These are phyloP conservation scores for Proales similis DNA, from an alignment of 1,140 invertebrate genomes.

Conservation along the genomic window DNA sequence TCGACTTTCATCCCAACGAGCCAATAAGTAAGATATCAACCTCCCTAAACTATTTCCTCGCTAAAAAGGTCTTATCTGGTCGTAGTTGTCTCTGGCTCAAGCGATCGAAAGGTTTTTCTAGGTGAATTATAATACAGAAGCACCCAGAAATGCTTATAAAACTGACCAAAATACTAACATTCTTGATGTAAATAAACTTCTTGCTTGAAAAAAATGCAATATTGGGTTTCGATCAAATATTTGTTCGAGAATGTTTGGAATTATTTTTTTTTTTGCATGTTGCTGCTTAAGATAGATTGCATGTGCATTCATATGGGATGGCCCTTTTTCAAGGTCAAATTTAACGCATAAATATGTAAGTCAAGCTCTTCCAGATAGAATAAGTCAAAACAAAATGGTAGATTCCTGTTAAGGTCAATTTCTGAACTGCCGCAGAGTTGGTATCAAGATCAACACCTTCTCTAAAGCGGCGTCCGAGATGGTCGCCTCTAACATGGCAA, in stretches of 20 bases:
- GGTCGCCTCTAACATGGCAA: too few relatives aligned
- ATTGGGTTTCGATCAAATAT: background rate
- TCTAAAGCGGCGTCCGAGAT: too few relatives aligned
- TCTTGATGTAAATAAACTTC: conserved; percentile 35
- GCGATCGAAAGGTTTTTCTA: conserved; percentile 89
- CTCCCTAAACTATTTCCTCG: background rate
- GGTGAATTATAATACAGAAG: conserved; percentile 73
- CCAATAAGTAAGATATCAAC: conserved; percentile 59
- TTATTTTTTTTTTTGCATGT: too few relatives aligned
- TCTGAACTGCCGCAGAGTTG: too few relatives aligned
- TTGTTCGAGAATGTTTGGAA: conserved; percentile 9
- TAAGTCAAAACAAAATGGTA: too few relatives aligned
- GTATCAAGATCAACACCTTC: too few relatives aligned
- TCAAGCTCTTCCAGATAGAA: too few relatives aligned
- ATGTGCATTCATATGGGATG: too few relatives aligned
- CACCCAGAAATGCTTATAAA: conserved; percentile 4
- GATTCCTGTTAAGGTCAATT: too few relatives aligned
- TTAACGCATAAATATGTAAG: too few relatives aligned
- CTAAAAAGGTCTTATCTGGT: conserved; percentile 51
- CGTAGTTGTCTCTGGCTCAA: conserved; percentile 79
- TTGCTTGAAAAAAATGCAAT: conserved; percentile 7
- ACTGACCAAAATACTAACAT: background rate
- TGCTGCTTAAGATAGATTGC: too few relatives aligned
- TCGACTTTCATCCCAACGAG: conserved; percentile 89
- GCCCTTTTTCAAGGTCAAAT: too few relatives aligned